These are phyloP conservation scores for Galendromus occidentalis DNA, from an alignment of 1,140 invertebrate species.

Conservation along the genomic window DNA sequence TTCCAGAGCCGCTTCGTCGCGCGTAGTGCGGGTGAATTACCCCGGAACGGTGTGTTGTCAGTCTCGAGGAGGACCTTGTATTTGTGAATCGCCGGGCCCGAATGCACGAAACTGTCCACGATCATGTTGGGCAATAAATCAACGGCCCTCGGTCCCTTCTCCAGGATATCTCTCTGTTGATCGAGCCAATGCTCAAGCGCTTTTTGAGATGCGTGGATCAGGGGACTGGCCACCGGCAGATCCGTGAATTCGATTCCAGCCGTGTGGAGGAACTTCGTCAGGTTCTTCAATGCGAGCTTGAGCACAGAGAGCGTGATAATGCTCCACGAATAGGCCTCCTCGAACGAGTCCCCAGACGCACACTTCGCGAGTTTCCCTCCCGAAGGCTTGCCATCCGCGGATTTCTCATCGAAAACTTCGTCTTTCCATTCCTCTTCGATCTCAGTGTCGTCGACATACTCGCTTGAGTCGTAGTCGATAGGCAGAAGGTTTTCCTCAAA, in stretches of 20 bases:
- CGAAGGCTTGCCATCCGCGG: conserved; percentile 1
- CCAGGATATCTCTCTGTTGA: conserved; percentile 51
- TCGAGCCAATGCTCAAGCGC: conserved; percentile 72
- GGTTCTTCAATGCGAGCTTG: conserved; percentile 53
- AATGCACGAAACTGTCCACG: conserved; percentile 39
- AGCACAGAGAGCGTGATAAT: conserved; percentile 72
- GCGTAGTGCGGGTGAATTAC: conserved; percentile 45
- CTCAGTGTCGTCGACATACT: conserved; percentile 20
- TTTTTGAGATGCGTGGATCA: conserved; percentile 68
- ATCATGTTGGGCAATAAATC: conserved; percentile 47
- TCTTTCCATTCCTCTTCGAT: conserved; percentile 35
- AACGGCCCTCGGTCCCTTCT: conserved; percentile 48
- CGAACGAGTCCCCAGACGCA: conserved; percentile 60
- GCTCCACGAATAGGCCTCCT: conserved; percentile 80
- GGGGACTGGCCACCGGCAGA: conserved; percentile 74
- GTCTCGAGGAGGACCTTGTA: conserved; percentile 76
- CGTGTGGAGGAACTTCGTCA: conserved; percentile 54
- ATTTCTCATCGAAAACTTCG: conserved; percentile 44
- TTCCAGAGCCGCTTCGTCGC: conserved; percentile 66
- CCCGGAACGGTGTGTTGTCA: conserved; percentile 73
- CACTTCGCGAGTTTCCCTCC: conserved; percentile 19
- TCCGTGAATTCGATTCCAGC: conserved; percentile 71
- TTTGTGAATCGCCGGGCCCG: conserved; percentile 68
- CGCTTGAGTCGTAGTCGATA: conserved; percentile 13
- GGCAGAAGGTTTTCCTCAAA: not conserved